Evolutionary conservation across 2,888 invertebrate species (phyloP).

Genomic region (Tenthredo distinguenda): DNA sequence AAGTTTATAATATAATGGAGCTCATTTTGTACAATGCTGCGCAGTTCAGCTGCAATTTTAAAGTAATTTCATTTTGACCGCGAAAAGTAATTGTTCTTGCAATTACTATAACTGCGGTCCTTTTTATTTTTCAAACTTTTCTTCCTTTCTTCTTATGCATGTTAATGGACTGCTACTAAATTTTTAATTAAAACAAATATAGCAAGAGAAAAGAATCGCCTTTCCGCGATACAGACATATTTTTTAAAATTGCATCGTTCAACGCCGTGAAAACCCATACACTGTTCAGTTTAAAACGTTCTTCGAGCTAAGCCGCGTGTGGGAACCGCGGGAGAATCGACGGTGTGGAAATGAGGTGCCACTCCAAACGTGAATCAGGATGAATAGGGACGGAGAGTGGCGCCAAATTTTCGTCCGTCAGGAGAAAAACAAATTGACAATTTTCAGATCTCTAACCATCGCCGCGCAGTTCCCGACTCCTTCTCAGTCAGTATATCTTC

Average conservation of each 20-base stretch:
- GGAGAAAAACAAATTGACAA: constrained; percentile 50
- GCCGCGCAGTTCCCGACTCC: not conserved
- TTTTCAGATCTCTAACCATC: constrained; percentile 42
- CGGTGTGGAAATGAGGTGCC: constrained; percentile 40
- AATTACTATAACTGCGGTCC: not conserved
- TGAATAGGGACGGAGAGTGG: not conserved
- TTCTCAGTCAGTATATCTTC: not conserved
- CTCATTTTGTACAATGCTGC: not conserved
- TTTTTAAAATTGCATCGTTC: not conserved
- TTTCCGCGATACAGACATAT: not conserved
- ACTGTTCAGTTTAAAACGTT: not conserved
- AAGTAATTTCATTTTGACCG: constrained; percentile 35
- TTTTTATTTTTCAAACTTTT: not conserved
- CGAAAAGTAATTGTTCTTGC: constrained; percentile 16
- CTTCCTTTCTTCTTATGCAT: not conserved
- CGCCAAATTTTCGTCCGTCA: constrained; percentile 17
- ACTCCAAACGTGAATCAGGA: constrained; percentile 16
- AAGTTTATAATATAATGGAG: not conserved
- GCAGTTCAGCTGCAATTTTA: not conserved
- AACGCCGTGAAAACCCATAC: not conserved
- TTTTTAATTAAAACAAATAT: too few relatives aligned
- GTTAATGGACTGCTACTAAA: not conserved
- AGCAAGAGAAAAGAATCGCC: too few relatives aligned
- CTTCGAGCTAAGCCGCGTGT: not conserved
- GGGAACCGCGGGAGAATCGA: not conserved